Conservation (phyloP, 2,113 vertebrate species). For the Willisornis vidua region DNA sequence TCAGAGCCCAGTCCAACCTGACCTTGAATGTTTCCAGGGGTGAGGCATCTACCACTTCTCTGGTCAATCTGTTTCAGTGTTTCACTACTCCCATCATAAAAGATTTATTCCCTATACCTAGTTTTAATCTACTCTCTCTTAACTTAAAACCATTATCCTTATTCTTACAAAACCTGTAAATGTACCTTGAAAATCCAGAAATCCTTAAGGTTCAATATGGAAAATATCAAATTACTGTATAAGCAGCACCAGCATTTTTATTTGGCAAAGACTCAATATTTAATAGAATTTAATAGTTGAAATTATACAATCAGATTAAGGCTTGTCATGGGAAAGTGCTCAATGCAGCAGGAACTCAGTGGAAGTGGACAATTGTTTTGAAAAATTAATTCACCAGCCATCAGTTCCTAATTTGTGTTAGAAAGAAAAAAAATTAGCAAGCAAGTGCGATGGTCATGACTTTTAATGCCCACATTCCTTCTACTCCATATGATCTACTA, state of each 20-base stretch:
- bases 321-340: background rate
- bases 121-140: background rate
- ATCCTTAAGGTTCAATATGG: background rate
- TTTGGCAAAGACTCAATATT: background rate
- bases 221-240: background rate
- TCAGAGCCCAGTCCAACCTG: background rate
- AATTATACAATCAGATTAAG: background rate
- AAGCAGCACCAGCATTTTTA: background rate
- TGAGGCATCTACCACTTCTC: too few species aligned
- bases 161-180: background rate
- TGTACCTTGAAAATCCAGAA: background rate
- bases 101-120: background rate
- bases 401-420: background rate
- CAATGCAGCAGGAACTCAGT: background rate
- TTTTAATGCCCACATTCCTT: background rate
- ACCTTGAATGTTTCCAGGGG: background rate
- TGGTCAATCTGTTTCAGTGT: background rate
- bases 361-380: background rate
- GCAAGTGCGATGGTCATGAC: background rate
- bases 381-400: background rate
- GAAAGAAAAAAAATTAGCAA: background rate
- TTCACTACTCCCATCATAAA: accelerated
- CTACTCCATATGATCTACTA: background rate
- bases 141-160: background rate
- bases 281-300: background rate